Evolutionary conservation across 1,140 invertebrate species (phyloP).

Genomic region (Panonychus citri): DNA sequence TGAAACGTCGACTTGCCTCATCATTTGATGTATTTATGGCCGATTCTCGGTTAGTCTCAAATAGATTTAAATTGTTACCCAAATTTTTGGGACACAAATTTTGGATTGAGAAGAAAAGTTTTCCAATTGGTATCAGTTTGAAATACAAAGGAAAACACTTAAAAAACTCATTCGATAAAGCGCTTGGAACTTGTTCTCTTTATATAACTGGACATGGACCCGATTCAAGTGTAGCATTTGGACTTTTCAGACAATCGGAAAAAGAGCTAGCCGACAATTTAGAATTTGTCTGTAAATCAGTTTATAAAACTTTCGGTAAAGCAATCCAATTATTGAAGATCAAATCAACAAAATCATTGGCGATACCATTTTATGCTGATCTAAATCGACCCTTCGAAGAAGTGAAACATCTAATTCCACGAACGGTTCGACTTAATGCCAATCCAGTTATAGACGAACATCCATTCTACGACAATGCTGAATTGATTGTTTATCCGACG

Average conservation of each 20-base stretch:
- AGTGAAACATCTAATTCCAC: background rate
- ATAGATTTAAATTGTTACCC: background rate
- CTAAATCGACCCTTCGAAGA: background rate
- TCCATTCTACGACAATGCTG: background rate
- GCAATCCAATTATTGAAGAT: background rate
- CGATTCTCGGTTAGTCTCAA: slow-evolving; percentile 14
- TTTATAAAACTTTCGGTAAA: background rate
- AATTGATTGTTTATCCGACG: background rate
- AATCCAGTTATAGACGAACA: background rate
- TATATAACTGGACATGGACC: background rate
- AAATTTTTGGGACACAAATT: background rate
- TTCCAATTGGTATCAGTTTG: background rate
- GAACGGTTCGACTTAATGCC: background rate
- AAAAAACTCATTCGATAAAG: background rate
- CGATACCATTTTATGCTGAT: background rate
- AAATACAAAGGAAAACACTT: background rate
- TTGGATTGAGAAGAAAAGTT: background rate
- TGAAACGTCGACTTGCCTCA: slow-evolving; percentile 20
- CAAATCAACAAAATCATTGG: background rate
- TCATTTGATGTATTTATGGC: slow-evolving; percentile 22
- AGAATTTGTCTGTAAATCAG: background rate
- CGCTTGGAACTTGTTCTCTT: background rate
- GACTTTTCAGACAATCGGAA: background rate
- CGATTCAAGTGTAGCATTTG: background rate
- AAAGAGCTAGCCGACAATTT: background rate